phyloP scores from a whole-genome alignment of 2,888 invertebrate species.

The Pristionchus japonicus region DNA sequence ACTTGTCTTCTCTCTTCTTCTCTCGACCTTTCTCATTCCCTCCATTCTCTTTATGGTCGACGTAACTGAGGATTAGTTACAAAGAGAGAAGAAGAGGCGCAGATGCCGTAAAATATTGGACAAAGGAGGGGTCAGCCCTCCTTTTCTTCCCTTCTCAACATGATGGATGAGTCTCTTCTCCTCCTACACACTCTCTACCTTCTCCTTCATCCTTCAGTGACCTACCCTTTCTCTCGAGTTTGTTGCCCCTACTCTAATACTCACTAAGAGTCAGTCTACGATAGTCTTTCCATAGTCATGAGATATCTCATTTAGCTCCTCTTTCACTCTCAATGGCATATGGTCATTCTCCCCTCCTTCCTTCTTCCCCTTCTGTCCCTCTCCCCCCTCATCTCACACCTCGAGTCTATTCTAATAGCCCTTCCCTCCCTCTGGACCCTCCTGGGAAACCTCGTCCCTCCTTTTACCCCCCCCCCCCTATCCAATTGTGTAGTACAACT shows the following conservation, averaged over 20 bases:
- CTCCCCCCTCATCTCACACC: constrained; percentile 16
- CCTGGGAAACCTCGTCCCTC: constrained; percentile 15
- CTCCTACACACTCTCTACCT: not conserved
- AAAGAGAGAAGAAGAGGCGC: constrained; percentile 17
- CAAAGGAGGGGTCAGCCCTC: constrained; percentile 23
- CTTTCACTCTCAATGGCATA: constrained; percentile 20
- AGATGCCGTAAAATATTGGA: constrained; percentile 35
- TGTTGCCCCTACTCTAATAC: not conserved
- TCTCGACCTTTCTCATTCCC: constrained; percentile 31
- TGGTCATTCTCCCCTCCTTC: constrained; percentile 6
- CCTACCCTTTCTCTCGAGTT: constrained; percentile 27
- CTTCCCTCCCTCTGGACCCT: not conserved
- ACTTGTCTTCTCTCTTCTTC: not conserved
- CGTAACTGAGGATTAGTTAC: constrained; percentile 28
- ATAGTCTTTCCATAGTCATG: not conserved
- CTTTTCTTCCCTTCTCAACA: not conserved
- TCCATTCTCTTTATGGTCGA: constrained; percentile 26
- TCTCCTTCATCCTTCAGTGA: not conserved
- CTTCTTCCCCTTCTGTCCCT: constrained; percentile 2
- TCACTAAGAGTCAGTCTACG: not conserved
- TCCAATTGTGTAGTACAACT: constrained; percentile 13
- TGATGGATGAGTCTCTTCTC: constrained; percentile 15
- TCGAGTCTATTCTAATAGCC: constrained; percentile 7
- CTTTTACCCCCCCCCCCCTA: not conserved
- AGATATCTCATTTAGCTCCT: not conserved